phyloP scores from a whole-genome alignment of 2,888 invertebrate genomes.

The Dasysyrphus albostriatus region DNA sequence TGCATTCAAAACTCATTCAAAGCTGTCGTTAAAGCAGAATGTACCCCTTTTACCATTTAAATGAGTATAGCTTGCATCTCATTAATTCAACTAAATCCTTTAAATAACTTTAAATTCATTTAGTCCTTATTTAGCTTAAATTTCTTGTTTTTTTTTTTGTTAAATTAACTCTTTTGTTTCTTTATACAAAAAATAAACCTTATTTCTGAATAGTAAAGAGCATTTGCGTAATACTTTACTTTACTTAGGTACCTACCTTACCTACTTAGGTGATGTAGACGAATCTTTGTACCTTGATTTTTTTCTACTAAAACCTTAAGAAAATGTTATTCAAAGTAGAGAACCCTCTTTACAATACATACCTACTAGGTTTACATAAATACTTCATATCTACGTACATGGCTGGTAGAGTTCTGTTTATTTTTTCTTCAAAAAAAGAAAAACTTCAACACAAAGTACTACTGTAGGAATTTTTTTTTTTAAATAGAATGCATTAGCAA shows the following conservation, averaged over 20 bases:
- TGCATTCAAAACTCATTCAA: no score
- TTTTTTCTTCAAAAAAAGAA: not conserved
- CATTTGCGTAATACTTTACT: not conserved
- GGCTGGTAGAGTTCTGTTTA: not conserved
- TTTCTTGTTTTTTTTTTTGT: no score
- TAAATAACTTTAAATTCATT: no score
- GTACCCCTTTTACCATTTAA: no score
- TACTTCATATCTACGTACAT: not conserved
- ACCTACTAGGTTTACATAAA: not conserved
- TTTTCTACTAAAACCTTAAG: not conserved
- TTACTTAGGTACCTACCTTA: not conserved
- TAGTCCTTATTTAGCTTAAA: no score
- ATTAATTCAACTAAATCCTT: no score
- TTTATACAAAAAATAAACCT: not conserved
- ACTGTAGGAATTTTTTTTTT: conserved; percentile 9
- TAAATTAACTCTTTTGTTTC: no score
- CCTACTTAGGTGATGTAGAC: not conserved
- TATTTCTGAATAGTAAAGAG: not conserved
- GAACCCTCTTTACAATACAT: not conserved
- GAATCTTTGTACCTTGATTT: conserved; percentile 5
- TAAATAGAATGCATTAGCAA: conserved; percentile 33
- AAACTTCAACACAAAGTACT: not conserved
- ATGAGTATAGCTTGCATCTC: no score
- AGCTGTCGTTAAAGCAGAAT: no score
- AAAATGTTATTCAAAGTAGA: not conserved